These are phyloP conservation scores for Aphelocoma californica DNA, from an alignment of 2,797 vertebrate species.

Conservation along the genomic window DNA sequence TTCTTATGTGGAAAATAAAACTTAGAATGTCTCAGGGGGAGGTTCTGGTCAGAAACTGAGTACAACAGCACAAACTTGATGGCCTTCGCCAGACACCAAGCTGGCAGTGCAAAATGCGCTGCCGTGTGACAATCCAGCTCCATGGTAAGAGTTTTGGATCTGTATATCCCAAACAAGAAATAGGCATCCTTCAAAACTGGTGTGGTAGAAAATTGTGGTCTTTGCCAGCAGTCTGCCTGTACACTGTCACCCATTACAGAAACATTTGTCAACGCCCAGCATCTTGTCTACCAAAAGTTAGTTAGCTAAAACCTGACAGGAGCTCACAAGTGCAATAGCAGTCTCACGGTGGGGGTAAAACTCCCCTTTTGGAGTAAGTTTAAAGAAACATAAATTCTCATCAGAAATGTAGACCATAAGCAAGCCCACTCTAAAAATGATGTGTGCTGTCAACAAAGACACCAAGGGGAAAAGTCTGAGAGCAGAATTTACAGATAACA, in stretches of 20 bases:
- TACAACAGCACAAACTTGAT: not conserved
- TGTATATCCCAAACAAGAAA: not conserved
- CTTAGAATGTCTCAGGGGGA: not conserved
- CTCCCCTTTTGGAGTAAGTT: not conserved
- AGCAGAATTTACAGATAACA: not conserved
- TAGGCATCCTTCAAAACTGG: not conserved
- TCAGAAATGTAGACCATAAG: not conserved
- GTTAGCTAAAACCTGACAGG: not conserved
- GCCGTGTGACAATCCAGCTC: not conserved
- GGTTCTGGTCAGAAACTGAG: not conserved
- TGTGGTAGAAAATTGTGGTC: accelerated
- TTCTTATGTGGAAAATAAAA: not conserved
- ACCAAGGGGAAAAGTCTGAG: not conserved
- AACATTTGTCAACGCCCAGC: not conserved
- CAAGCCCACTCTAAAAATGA: not conserved
- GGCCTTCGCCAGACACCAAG: not conserved
- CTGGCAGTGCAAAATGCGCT: not conserved
- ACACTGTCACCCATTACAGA: not conserved
- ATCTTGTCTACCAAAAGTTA: not conserved
- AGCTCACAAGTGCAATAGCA: not conserved
- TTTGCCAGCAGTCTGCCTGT: not conserved
- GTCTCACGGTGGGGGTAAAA: not conserved
- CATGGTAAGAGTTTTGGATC: not conserved
- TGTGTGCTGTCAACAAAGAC: not conserved
- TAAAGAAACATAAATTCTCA: not conserved